phyloP scores from a whole-genome alignment of 2,113 vertebrate genomes.

The Symphodus melops region DNA sequence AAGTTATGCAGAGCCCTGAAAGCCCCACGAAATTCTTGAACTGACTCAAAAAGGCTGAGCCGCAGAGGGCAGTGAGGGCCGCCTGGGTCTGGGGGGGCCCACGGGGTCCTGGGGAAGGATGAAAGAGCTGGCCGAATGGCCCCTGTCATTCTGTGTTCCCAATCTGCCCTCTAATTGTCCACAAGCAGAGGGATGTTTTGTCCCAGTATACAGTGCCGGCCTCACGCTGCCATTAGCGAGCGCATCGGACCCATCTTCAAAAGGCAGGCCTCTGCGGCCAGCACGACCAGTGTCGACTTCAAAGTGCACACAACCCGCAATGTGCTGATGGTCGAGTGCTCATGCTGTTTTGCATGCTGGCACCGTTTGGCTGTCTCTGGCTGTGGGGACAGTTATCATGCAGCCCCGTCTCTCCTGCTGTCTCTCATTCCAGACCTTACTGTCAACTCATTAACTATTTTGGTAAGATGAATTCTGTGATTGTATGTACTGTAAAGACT shows the following conservation, averaged over 20 bases:
- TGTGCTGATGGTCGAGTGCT: conserved; percentile 71
- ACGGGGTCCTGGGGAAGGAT: conserved; percentile 69
- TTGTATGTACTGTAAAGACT: too few species aligned
- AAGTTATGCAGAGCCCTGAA: conserved; percentile 74
- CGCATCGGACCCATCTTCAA: conserved; percentile 82
- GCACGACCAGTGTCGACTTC: conserved; percentile 80
- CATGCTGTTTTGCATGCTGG: conserved; percentile 64
- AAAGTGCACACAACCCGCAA: conserved; percentile 70
- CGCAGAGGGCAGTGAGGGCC: conserved; percentile 61
- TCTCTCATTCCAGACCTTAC: conserved; percentile 3
- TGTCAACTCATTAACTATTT: not conserved
- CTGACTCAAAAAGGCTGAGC: conserved; percentile 74
- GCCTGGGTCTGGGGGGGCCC: conserved; percentile 53
- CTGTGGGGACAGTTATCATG: conserved; percentile 42
- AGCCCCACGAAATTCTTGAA: conserved; percentile 80
- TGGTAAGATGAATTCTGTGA: not conserved
- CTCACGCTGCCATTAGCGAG: conserved; percentile 83
- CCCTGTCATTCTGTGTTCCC: conserved; percentile 81
- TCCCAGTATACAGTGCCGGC: conserved; percentile 75
- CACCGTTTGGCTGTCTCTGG: conserved; percentile 51
- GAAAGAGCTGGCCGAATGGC: conserved; percentile 77
- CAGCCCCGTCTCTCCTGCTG: conserved; percentile 1
- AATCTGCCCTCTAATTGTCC: conserved; percentile 84
- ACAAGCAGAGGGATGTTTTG: conserved; percentile 82
- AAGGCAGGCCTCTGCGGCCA: conserved; percentile 66